A percentile compares a stretch with the other conserved stretches of the same genome.
Evolutionary conservation across 2,113 vertebrate species (phyloP).

Genomic region (Cavia porcellus): DNA sequence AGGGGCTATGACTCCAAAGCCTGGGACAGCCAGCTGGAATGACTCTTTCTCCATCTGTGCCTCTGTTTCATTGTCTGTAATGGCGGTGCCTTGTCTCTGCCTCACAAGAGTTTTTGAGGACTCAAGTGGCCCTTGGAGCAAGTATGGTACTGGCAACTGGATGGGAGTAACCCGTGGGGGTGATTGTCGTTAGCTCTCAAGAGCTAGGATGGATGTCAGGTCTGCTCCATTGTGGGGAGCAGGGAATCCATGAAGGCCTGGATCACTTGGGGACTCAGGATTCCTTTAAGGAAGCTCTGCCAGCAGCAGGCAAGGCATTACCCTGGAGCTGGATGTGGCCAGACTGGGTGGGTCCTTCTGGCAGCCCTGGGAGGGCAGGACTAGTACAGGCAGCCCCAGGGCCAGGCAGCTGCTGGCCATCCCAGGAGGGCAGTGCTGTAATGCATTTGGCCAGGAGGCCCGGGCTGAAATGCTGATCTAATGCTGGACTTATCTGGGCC

Average conservation of each 20-base stretch:
- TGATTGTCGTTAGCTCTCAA: background rate
- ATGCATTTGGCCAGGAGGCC: constrained; percentile 13
- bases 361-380: constrained; percentile 25
- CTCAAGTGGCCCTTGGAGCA: background rate
- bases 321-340: background rate
- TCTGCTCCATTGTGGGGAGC: no score
- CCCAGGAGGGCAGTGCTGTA: constrained; percentile 43
- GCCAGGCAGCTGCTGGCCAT: background rate
- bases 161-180: background rate
- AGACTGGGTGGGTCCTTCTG: background rate
- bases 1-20: background rate
- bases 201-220: background rate
- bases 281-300: background rate
- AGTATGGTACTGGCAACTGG: fast-evolving
- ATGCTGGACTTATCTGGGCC: background rate
- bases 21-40: background rate
- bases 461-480: constrained; percentile 39
- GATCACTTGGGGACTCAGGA: background rate
- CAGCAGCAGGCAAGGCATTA: background rate
- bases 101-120: background rate
- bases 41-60: background rate
- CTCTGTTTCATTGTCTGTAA: background rate
- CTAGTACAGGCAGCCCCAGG: background rate
- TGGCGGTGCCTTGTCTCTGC: background rate
- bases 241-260: background rate